Evolutionary conservation across 1,140 invertebrate genomes (phyloP).

Genomic region (Drosophila leontia): DNA sequence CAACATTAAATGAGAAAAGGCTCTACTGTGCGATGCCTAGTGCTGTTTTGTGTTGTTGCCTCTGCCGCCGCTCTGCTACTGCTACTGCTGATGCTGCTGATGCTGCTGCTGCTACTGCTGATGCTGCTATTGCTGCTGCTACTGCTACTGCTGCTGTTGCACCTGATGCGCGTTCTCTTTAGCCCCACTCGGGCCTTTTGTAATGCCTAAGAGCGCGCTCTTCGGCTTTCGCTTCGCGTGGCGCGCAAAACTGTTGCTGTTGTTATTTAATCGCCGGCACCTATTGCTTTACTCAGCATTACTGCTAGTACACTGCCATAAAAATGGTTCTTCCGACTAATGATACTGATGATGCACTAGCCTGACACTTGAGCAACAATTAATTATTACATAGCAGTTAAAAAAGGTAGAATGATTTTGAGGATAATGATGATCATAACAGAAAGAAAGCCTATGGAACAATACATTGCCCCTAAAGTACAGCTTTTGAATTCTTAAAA

Average conservation of each 20-base stretch:
- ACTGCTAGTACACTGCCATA: constrained; percentile 29
- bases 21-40: constrained; percentile 17
- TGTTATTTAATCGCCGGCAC: constrained; percentile 80
- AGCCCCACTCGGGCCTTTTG: neutral
- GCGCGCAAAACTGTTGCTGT: constrained; percentile 81
- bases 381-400: neutral
- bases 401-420: too few species aligned
- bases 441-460: too few species aligned
- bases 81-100: constrained; percentile 23
- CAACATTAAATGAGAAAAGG: too few species aligned
- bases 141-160: constrained; percentile 40
- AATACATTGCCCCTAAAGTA: too few species aligned
- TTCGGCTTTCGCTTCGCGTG: constrained; percentile 35
- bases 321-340: neutral
- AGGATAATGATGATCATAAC: too few species aligned
- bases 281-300: constrained; percentile 52
- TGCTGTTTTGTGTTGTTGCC: constrained; percentile 8
- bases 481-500: too few species aligned
- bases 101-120: neutral
- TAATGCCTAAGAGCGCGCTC: constrained; percentile 22
- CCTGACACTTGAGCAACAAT: neutral
- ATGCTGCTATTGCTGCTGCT: constrained; percentile 18
- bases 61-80: constrained; percentile 8
- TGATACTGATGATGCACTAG: neutral
- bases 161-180: constrained; percentile 66